phyloP scores from a whole-genome alignment of 2,888 invertebrate species.

The Pterostichus madidus region DNA sequence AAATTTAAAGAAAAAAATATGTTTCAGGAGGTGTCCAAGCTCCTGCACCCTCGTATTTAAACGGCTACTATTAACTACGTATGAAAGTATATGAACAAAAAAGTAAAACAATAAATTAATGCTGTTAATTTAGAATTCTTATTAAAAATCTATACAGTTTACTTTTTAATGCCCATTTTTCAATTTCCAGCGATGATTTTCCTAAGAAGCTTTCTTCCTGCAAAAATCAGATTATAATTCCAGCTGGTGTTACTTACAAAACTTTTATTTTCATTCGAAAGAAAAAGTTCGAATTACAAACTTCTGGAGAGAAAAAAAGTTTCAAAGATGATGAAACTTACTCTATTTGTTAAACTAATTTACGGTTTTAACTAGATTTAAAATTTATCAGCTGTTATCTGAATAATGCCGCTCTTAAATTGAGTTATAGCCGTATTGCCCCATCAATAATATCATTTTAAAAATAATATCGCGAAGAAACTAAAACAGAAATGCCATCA shows the following conservation, averaged over 20 bases:
- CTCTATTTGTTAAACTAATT: constrained; percentile 34
- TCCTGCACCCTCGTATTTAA: too few species aligned
- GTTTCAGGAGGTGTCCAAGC: too few species aligned
- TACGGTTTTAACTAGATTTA: constrained; percentile 24
- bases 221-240: constrained; percentile 8
- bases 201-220: background rate
- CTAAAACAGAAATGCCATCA: too few species aligned
- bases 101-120: too few species aligned
- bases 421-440: background rate
- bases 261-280: background rate
- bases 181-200: background rate
- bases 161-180: too few species aligned
- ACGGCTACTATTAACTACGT: too few species aligned
- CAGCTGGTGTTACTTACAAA: constrained; percentile 12
- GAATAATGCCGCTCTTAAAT: too few species aligned
- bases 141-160: too few species aligned
- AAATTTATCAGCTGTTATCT: background rate
- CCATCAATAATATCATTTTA: background rate
- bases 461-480: background rate
- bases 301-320: background rate
- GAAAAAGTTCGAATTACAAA: constrained; percentile 23
- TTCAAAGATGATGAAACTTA: constrained; percentile 18
- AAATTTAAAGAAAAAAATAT: too few species aligned
- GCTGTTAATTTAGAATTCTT: too few species aligned
- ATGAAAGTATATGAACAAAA: too few species aligned